A percentile compares a stretch with the other conserved stretches of the same genome.
phyloP scores from a whole-genome alignment of 2,797 vertebrate species.

The Thripadectes ignobilis region DNA sequence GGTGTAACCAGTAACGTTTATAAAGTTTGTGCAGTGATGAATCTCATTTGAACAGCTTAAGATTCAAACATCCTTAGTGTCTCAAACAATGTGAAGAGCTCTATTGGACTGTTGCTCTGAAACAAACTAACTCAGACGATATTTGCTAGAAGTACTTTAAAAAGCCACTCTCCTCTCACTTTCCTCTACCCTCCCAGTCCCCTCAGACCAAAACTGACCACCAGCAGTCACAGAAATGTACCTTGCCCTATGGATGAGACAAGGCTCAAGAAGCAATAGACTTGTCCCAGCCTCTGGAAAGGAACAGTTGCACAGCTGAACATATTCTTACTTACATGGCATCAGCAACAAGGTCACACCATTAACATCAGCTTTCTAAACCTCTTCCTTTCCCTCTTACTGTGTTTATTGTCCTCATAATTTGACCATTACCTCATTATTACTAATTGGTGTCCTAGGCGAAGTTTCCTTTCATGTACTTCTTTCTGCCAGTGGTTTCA shows the following conservation, averaged over 20 bases:
- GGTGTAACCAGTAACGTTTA: neutral
- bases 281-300: neutral
- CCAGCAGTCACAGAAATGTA: neutral
- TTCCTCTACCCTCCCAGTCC: accelerated
- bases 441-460: neutral
- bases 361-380: neutral
- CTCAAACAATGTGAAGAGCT: neutral
- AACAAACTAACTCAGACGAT: neutral
- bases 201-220: neutral
- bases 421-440: neutral
- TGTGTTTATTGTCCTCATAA: neutral
- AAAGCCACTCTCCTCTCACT: neutral
- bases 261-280: neutral
- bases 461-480: neutral
- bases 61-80: neutral
- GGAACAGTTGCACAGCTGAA: neutral
- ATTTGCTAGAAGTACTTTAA: neutral
- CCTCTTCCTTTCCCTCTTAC: neutral
- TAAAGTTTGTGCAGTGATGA: neutral
- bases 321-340: accelerated
- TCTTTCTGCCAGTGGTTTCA: neutral
- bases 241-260: neutral
- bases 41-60: neutral
- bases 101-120: neutral
- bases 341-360: neutral